Evolutionary conservation across 2,797 vertebrate genomes (phyloP), one percentile per base, ranked within the genome.

Genomic region (Bufotes viridis): DNA sequence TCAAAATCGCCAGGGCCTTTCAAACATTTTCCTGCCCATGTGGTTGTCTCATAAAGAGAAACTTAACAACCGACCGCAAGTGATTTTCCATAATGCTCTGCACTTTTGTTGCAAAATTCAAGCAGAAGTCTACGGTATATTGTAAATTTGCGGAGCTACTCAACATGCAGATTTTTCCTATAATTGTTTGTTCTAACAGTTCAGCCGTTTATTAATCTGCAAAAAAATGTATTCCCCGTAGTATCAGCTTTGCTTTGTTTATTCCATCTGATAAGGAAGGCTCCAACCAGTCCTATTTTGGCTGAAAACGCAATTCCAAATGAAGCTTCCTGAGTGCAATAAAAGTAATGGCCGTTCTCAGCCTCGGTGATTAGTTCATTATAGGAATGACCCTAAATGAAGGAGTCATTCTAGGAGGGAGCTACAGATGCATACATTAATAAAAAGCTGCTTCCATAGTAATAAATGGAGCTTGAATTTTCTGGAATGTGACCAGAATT

Each of bases 171-270:
- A 17, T 15, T 22, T 20, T 74, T 74, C 70, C 29, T 49, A n/a
- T 18, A 18, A 42, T 9, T 49, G 6, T 49, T 49, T 22, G 17
- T 20, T 2, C 34, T 49, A 3, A 12, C 9, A 20, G 29, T 74
- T 74, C 49, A 74, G 26, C 70, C 70, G 49, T 42, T 74, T 74
- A 74, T 34, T 74, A 74, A 74, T 74, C 15, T 74, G 17, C 70
- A 74, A 22, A 74, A 70, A 67, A 26, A 42, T 20, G 70, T 20
- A 74, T 74, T 74, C 70, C 70, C 34, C 34, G 4, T 74, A 22
- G 34, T 11, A 74, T 74, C 29, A 70, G 26, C 67, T 34, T 70
- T 70, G 67, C 20, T 74, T 49, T 42, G 70, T 74, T 74, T 42
- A 74, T 74, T 74, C 11, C 9, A 74, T 74, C 70, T 74, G 70